Evolutionary conservation across 1,140 invertebrate genomes (phyloP), one percentile per base, ranked within the genome.

Genomic region (Mizuhopecten yessoensis): DNA sequence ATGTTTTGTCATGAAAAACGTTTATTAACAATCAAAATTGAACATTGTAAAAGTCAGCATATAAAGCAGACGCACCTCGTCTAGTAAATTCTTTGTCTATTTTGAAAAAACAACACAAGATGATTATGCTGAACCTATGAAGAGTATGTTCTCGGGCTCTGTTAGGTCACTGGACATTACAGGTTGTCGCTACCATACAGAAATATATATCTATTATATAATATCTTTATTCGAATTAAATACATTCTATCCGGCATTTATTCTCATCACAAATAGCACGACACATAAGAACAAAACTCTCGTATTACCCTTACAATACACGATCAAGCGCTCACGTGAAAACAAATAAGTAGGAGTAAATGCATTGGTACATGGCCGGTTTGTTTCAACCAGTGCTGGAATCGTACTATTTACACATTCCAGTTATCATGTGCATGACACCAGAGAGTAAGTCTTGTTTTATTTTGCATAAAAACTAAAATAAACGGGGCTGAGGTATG

Each of bases 201-300:
- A 75, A 75, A 75, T 75, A 75, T 75, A 75, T 75, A n/a, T 75
- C n/a, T 75, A 75, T 75, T 75, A 75, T 75, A 75, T 75, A 75
- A 23, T 75, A 75, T 75, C 5, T 75, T 29, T 75, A n/a, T 75
- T 75, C 57, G n/a, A 75, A 75, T 75, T 75, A 75, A 75, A 75
- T 75, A 75, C 57, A 75, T 75, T 75, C n/a, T 75, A 29, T 75
- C 57, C n/a, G 57, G 57, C 57, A 75, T 17, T 29, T 75, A 75
- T 75, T 75, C 57, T 75, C 57, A 75, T 75, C 57, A 75, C 57
- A 75, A n/a, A 75, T n/a, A 75, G 23, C 23, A 75, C 57, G 57
- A 75, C 57, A 75, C 57, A 75, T 29, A 75, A 29, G 57, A 75
- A 75, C 57, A 5, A 75, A 75, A 75, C 57, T 75, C 57, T 75